Conservation (phyloP, 2,113 vertebrate species). For the Todiramphus chloris region DNA sequence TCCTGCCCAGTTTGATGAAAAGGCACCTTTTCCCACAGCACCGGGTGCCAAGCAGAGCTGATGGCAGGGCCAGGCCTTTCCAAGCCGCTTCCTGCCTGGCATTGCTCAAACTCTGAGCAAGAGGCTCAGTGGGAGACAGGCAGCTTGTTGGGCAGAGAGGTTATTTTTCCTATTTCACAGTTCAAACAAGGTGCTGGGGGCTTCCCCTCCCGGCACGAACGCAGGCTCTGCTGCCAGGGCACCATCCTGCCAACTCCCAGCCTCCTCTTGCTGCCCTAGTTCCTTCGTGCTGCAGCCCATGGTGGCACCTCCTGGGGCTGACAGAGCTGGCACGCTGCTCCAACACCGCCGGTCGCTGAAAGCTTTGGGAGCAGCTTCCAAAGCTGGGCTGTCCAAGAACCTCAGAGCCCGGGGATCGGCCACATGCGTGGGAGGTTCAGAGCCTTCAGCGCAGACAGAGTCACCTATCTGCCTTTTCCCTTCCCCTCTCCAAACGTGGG, state of each 20-base stretch:
- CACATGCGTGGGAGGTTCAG: accelerated
- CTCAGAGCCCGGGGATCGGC: accelerated
- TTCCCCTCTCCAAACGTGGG: background rate
- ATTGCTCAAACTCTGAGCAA: background rate
- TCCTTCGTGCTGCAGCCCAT: accelerated
- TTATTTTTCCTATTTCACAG: background rate
- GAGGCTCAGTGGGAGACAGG: background rate
- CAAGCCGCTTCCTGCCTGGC: background rate
- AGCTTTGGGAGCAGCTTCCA: background rate
- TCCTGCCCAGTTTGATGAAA: background rate
- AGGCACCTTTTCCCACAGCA: background rate
- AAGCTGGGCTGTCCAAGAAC: accelerated
- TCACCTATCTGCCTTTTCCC: background rate
- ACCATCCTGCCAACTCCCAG: background rate
- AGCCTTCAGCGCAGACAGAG: background rate
- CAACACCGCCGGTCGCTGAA: accelerated
- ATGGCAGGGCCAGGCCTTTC: background rate
- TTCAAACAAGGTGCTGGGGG: accelerated
- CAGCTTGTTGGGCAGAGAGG: background rate
- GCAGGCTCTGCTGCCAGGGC: background rate
- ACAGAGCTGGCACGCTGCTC: background rate
- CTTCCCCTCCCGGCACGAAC: accelerated
- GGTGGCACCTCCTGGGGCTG: background rate
- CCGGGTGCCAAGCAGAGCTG: background rate
- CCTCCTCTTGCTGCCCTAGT: accelerated